Evolutionary conservation across 2,113 vertebrate species (phyloP).

Genomic region (Indri indri): DNA sequence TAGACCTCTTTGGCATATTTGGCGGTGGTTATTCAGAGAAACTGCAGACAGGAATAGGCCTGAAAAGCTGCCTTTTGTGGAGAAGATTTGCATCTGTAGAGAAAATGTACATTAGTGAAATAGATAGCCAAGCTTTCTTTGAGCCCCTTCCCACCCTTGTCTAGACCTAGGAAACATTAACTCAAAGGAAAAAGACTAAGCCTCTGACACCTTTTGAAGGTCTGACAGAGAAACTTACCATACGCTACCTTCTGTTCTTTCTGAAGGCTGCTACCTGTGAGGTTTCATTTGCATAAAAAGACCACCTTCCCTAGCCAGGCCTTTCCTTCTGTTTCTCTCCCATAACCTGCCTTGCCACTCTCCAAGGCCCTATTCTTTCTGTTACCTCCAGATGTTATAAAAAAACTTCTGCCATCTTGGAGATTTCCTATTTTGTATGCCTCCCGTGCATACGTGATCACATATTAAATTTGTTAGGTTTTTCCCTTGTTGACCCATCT

Average conservation of each 20-base stretch:
- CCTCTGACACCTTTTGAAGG: neutral
- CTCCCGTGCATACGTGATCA: neutral
- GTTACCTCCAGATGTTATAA: neutral
- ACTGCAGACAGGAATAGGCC: neutral
- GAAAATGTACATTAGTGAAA: neutral
- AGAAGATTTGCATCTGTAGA: neutral
- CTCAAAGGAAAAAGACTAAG: neutral
- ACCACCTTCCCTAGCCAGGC: neutral
- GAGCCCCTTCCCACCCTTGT: neutral
- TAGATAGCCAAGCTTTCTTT: neutral
- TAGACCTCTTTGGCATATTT: neutral
- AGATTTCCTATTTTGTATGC: neutral
- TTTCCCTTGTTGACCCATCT: neutral
- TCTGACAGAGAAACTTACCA: neutral
- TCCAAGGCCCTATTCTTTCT: neutral
- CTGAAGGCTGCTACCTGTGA: neutral
- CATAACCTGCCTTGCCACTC: neutral
- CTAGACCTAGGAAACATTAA: neutral
- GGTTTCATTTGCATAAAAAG: neutral
- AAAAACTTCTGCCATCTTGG: neutral
- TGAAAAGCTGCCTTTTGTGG: neutral
- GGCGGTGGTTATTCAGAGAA: neutral
- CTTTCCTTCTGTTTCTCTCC: neutral
- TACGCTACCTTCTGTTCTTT: neutral
- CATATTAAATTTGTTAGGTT: neutral